These are phyloP conservation scores for Sarcophilus harrisii DNA, from an alignment of 2,797 vertebrate species.

Conservation along the genomic window DNA sequence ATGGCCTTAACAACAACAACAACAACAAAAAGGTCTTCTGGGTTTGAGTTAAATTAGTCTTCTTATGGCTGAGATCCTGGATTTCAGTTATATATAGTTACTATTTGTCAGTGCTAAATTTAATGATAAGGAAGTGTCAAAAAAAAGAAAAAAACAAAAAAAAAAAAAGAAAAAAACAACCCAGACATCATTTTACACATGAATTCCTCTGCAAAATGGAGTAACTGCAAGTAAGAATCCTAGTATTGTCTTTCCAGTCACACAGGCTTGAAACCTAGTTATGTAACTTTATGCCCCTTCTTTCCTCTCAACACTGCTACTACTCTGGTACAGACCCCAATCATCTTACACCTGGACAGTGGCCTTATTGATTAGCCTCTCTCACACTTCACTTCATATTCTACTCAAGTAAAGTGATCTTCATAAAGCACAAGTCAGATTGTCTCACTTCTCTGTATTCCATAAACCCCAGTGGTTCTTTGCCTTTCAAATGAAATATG, in stretches of 20 bases:
- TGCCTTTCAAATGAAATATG: background rate
- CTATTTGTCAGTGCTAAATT: background rate
- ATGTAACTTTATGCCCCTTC: background rate
- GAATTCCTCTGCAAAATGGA: background rate
- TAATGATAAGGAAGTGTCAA: background rate
- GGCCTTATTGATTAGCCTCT: background rate
- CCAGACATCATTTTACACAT: background rate
- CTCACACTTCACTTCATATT: background rate
- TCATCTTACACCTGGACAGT: background rate
- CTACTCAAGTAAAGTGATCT: background rate
- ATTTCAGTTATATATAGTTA: background rate
- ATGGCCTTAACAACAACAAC: too few relatives aligned
- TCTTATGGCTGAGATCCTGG: too few relatives aligned
- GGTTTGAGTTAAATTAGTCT: too few relatives aligned
- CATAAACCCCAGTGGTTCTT: background rate
- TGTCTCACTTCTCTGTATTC: background rate
- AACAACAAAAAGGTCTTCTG: too few relatives aligned
- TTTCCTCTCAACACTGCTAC: background rate
- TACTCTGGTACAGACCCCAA: fast-evolving
- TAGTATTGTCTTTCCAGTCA: background rate
- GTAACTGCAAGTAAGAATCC: background rate
- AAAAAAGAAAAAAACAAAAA: background rate
- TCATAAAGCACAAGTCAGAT: background rate
- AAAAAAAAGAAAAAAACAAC: background rate
- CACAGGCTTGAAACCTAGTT: background rate